phyloP scores from a whole-genome alignment of 1,140 invertebrate species.

The Drosophila parabipectinata region DNA sequence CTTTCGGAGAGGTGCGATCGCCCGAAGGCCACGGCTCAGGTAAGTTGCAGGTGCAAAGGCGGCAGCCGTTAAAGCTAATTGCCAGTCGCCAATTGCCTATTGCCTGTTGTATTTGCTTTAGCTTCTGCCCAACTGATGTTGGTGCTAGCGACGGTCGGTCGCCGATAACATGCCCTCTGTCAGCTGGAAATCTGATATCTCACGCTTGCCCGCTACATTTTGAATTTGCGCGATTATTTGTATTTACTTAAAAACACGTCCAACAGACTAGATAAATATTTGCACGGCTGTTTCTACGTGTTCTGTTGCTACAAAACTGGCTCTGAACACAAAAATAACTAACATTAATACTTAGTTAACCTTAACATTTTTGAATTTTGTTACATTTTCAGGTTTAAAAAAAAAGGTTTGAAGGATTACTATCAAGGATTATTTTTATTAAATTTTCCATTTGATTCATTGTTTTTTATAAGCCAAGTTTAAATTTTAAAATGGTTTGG shows the following conservation, averaged over 20 bases:
- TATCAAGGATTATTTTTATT: too few relatives aligned
- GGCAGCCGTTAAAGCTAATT: conserved; percentile 1
- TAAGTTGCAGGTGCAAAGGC: conserved; percentile 5
- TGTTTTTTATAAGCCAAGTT: too few relatives aligned
- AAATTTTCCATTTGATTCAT: too few relatives aligned
- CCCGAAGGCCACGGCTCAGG: conserved; percentile 7
- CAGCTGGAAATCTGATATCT: neutral
- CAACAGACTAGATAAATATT: too few relatives aligned
- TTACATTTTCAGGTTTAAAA: too few relatives aligned
- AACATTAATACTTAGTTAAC: too few relatives aligned
- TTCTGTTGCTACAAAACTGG: too few relatives aligned
- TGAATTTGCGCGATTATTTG: neutral
- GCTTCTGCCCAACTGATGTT: neutral
- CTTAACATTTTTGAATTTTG: too few relatives aligned
- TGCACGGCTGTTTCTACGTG: too few relatives aligned
- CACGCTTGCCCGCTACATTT: neutral
- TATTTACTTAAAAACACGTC: neutral
- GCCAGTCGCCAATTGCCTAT: conserved; percentile 3
- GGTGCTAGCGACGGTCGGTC: neutral
- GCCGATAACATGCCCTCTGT: neutral
- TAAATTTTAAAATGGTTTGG: too few relatives aligned
- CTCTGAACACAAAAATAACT: too few relatives aligned
- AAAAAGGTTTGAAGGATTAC: too few relatives aligned
- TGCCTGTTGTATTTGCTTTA: neutral
- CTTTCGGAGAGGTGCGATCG: conserved; percentile 4